Evolutionary conservation across 2,888 invertebrate genomes (phyloP), one percentile per base, ranked within the genome.

Genomic region (Lampropteryx suffumata): DNA sequence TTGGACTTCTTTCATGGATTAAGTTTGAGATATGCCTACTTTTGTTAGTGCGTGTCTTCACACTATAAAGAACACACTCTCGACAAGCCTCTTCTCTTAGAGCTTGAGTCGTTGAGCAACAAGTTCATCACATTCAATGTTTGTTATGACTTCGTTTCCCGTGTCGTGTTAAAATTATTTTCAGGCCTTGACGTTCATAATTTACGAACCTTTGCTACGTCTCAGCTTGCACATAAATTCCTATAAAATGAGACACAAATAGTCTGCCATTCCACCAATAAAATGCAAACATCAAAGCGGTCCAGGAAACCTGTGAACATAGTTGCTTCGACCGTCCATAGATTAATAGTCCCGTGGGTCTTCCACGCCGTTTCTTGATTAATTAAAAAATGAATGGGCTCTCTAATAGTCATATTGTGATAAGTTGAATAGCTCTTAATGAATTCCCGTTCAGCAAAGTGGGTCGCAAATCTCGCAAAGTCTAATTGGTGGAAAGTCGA

Each of bases 401-500:
- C 73, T 73, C 79, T 83, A 83, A 84, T 77, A 81, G 81, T 79
- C 76, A 84, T 79, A 88, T 86, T 87, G 84, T 87, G 79, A 81
- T 80, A 78, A 75, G 64, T 76, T 88, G 86, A 89, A 90, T 88
- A 69, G 85, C 73, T 74, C 80, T 83, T 87, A 90, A 89, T 87
- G 87, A 90, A 87, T 84, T 81, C 73, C 77, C 76, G 79, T 84
- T 84, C 76, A 77, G 76, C 73, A 61, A 82, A 83, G 78, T 85
- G 71, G 85, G 83, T 85, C 68, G 74, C 77, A 39, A 51, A 46
- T 51, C 51, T 51, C 46, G 42, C 46, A 76, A 79, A 82, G 76
- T 77, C 75, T 85, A 84, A 84, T 84, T 84, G 81, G 76, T 76
- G 77, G 78, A 72, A 80, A 84, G 75, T 79, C 76, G 73, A 67